Percentiles rank a stretch among this genome's conserved stretches.
phyloP scores from a whole-genome alignment of 2,888 invertebrate genomes.

The Petrophora chlorosata region DNA sequence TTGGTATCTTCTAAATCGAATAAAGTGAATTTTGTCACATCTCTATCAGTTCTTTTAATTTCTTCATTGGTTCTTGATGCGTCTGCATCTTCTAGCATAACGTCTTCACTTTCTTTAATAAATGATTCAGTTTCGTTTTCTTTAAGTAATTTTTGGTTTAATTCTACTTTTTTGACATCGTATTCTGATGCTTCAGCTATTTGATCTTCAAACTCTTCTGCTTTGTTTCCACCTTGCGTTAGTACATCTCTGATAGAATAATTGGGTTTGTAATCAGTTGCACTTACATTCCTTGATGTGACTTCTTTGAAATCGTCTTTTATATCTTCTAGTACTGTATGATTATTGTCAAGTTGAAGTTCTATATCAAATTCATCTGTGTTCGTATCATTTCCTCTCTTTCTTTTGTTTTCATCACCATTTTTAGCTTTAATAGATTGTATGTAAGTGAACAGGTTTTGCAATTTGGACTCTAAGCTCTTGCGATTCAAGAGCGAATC shows the following conservation, averaged over 20 bases:
- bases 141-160: slow-evolving; percentile 6
- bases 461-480: slow-evolving; percentile 26
- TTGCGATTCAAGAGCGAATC: slow-evolving; percentile 21
- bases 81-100: slow-evolving; percentile 1
- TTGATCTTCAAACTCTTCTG: slow-evolving; percentile 25
- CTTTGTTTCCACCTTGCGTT: not conserved
- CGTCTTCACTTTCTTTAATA: slow-evolving; percentile 2
- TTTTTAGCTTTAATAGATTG: slow-evolving; percentile 23
- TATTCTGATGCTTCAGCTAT: slow-evolving; percentile 28
- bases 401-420: not conserved
- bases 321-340: too few species aligned
- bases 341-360: not conserved
- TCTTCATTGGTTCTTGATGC: not conserved
- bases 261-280: not conserved
- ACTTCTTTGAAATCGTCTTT: too few species aligned
- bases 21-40: not conserved
- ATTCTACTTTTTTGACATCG: slow-evolving; percentile 4
- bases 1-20: slow-evolving; percentile 1
- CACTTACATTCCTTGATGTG: not conserved
- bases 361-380: not conserved
- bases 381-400: slow-evolving; percentile 2
- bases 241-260: slow-evolving; percentile 5
- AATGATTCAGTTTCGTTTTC: slow-evolving; percentile 12
- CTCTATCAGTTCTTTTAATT: not conserved
- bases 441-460: slow-evolving; percentile 27